Conservation (phyloP, 2,888 invertebrate genomes). For the Nymphalis polychloros region DNA sequence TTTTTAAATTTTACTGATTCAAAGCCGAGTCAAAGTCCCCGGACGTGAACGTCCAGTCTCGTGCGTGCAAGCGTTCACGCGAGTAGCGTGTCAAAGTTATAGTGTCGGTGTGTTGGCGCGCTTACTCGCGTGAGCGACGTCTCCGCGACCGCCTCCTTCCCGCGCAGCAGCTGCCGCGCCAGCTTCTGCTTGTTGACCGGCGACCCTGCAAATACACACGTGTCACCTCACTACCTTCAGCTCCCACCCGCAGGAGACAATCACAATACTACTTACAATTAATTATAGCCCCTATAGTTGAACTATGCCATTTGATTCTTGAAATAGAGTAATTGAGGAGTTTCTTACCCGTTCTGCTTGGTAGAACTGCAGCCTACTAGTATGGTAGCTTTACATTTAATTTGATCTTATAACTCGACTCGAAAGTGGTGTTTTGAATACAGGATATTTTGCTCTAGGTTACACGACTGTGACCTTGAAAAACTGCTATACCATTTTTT, state of each 20-base stretch:
- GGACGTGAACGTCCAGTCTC: constrained; percentile 2
- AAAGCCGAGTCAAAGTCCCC: background rate
- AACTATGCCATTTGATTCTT: no score
- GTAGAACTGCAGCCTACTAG: no score
- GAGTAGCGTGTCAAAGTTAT: constrained; percentile 65
- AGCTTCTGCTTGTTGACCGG: constrained; percentile 92
- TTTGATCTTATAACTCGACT: no score
- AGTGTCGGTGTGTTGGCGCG: constrained; percentile 56
- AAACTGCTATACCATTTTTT: no score
- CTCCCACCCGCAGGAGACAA: background rate
- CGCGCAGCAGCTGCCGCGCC: constrained; percentile 88
- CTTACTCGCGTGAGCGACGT: constrained; percentile 91
- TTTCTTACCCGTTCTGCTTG: no score
- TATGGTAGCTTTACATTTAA: no score
- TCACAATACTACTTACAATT: background rate
- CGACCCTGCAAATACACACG: constrained; percentile 84
- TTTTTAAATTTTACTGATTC: background rate
- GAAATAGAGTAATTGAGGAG: no score
- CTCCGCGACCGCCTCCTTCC: constrained; percentile 86
- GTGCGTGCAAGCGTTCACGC: constrained; percentile 54
- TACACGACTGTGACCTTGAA: no score
- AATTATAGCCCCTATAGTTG: background rate
- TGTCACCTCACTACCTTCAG: background rate
- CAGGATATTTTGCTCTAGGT: no score
- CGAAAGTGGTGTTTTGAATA: no score